Base-by-base conservation (phyloP, 2,888 invertebrate genomes). In the Leptothorax acervorum region DNA sequence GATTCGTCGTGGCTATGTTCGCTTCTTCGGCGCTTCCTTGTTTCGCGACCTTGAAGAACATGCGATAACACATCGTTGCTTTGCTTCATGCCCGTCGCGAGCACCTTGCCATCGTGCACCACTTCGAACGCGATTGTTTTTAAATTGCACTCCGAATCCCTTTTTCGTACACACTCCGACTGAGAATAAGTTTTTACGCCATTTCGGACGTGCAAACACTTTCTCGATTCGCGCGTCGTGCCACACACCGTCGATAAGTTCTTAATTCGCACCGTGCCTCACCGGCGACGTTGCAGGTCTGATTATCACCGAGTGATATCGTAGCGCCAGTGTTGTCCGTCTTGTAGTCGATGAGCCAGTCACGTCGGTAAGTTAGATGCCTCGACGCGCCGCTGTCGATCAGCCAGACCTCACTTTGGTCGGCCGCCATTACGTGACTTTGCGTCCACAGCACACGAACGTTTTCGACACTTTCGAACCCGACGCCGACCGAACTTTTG, bases 361-460 rank as follows among this genome's bases (percentile, higher is more conserved):
- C 45, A 4, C 65, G 65, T 23, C 28, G 42, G 9, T 45, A 45
- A 2, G 42, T 65, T 3, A 65, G 5, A 65, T 65, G 65, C 42
- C 42, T 65, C 23, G 65, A 66, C 3, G 66, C 66, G 15, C 66
- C 66, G 3, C 66, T 66, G 3, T 66, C 28, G 2, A 48, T 28
- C 15, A 66, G 23, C 66, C 48, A 66, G 1, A 18, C 48, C 9
- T 68, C 48, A 6, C 45, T 48, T 18, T 68, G 66, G 8, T 66
- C 66, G 15, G 28, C 66, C 8, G 42, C 11, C 15, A 66, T 23
- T 18, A 48, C 45, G 28, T 6, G 53, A 62, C 8, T 71, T 48
- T 82, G 39, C 39, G 82, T 84, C 73, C 82, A 84, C 23, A 73
- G 31, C 23, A 39, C 83, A 15, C 55, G 78, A 57, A 31, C 48